Evolutionary conservation across 2,113 vertebrate genomes (phyloP), one percentile per base, ranked within the genome.

Genomic region (Candoia aspera): DNA sequence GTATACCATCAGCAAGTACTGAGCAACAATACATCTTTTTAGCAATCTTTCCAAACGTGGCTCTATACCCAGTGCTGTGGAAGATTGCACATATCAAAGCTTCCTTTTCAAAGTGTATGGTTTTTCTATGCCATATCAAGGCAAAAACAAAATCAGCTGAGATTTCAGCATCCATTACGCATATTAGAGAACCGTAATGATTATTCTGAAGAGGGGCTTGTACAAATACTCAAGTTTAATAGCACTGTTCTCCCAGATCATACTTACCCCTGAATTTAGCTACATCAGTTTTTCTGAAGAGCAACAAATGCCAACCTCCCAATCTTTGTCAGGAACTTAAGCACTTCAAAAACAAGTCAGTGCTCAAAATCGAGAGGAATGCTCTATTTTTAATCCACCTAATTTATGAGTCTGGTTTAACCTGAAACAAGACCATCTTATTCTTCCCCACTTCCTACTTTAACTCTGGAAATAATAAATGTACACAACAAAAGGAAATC

Each of bases 71-170:
- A 73, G n/a, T 19, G 13, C 13, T 33, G 6, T 21, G 17, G 73
- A 79, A 42, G 73, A 79, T 0, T 42, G 73, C 33, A 79, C 21
- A 10, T 79, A 79, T 68, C 17, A 54, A 53, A 89, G 46, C 46
- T 58, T 49, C 6, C 88, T 53, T 53, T 89, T 64, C 58, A 58
- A 62, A 15, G 8, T n/a, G 17, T 57, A 9, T 33, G 13, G 12
- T 3, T 53, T 91, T 90, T 49, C n/a, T 62, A 64, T 10, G 1
- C 9, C 2, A 90, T 49, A 90, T 95, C 29, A 89, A 93, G 37
- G 4, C 55, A 88, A 88, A 0, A 91, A 93, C 2, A 55, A 86
- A 2, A 79, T 2, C 62, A 46, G 33, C 4, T 19, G 8, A 84
- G 26, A 33, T 90, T 21, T 90, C 26, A 68, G 6, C 37, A 26